A percentile compares a stretch with the other conserved stretches of the same genome.
Conservation (phyloP, 2,888 invertebrate species). For the Chironomus tentans region DNA sequence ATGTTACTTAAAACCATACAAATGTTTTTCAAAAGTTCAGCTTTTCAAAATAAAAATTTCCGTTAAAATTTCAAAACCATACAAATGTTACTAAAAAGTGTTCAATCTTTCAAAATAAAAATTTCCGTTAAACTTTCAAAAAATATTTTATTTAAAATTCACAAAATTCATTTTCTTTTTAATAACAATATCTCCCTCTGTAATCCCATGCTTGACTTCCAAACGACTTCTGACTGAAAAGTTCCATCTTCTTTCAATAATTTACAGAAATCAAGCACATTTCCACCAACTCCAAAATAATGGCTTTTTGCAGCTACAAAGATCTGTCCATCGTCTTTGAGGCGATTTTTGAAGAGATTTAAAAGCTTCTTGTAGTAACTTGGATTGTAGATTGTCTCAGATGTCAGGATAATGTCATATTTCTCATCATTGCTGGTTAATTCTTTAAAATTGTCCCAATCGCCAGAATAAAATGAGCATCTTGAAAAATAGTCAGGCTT, state of each 20-base stretch:
- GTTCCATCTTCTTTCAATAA: slow-evolving; percentile 46
- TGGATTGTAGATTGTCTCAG: slow-evolving; percentile 88
- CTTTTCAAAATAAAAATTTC: too few species aligned
- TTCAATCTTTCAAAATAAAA: too few species aligned
- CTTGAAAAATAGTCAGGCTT: slow-evolving; percentile 29
- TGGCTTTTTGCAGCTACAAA: slow-evolving; percentile 81
- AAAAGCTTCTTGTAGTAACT: slow-evolving; percentile 69
- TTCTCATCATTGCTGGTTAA: slow-evolving; percentile 43
- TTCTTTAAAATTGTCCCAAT: slow-evolving; percentile 58
- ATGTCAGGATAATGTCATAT: slow-evolving; percentile 80
- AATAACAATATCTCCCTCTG: slow-evolving; percentile 54
- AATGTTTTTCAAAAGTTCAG: too few species aligned
- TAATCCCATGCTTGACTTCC: slow-evolving; percentile 56
- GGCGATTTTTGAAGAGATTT: slow-evolving; percentile 52
- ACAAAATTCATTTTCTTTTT: slow-evolving; percentile 31
- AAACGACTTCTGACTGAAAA: slow-evolving; percentile 50
- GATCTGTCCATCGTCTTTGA: slow-evolving; percentile 52
- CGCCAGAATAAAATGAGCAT: slow-evolving; percentile 60
- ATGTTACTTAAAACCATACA: too few species aligned
- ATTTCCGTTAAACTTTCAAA: background rate
- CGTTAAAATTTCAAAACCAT: too few species aligned
- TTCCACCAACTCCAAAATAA: slow-evolving; percentile 95
- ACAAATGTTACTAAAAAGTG: background rate
- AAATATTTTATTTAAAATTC: slow-evolving; percentile 26
- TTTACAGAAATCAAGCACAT: slow-evolving; percentile 64